Evolutionary conservation across 2,113 vertebrate species (phyloP), one percentile per base, ranked within the genome.

Genomic region (Campylorhamphus procurvoides): DNA sequence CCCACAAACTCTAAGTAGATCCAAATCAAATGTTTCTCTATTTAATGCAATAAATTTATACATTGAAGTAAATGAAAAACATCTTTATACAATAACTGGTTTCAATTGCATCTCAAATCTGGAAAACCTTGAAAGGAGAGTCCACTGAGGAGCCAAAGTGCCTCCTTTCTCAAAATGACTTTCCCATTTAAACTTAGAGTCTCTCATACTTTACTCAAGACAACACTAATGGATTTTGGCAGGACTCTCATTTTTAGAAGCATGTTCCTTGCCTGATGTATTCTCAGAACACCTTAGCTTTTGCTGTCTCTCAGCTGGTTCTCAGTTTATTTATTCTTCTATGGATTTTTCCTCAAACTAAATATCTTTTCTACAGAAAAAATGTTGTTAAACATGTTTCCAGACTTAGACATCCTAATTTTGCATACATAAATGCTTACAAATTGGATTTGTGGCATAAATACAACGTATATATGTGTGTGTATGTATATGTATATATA

Each of bases 1-100:
- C 2, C 11, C 42, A 58, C 10, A 79, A 58, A 40, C 7, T 23
- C 47, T 31, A 7, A n/a, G 15, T 13, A 9, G 35, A 60, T 66
- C 11, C 24, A 64, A 85, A 58, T 0, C 6, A 67, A 40, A 14
- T 3, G 0, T 37, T 87, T 77, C n/a, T 49, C 12, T 49, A 37
- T 29, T 59, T 63, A 56, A 47, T 35, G 20, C 12, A 72, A 63
- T 49, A 74, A 33, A 79, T 84, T 28, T 10, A 47, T 58, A 46
- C 8, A 55, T 0, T 14, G 35, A 79, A 16, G 10, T 3, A 27
- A 10, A 1, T 18, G 49, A 23, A 9, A 2, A 27, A 1, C 14
- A 55, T 49, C 23, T 76, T 44, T 59, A 50, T 59, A 25, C 63
- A 64, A 72, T 31, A 16, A 6, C 16, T 6, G 0, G 7, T 49